phyloP scores from a whole-genome alignment of 2,113 vertebrate genomes.

The Scatophagus argus region DNA sequence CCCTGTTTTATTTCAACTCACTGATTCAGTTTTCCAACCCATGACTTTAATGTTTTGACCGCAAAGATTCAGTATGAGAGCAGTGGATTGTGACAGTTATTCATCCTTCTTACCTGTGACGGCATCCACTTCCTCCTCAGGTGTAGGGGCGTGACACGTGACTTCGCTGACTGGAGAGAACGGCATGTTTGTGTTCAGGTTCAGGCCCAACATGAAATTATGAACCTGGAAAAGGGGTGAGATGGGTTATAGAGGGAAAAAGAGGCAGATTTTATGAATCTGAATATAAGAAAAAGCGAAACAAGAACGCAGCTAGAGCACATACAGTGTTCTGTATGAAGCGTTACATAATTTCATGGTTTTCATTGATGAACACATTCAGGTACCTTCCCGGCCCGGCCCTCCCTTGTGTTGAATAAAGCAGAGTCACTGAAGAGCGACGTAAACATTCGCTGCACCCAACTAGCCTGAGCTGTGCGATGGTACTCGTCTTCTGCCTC shows the following conservation, averaged over 20 bases:
- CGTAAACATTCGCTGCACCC: constrained; percentile 94
- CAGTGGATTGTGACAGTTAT: neutral
- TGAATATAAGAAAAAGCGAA: neutral
- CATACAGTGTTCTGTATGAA: neutral
- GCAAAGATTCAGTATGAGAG: neutral
- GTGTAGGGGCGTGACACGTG: constrained; percentile 67
- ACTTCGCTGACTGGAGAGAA: constrained; percentile 84
- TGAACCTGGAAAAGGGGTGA: constrained; percentile 81
- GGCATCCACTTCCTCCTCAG: constrained; percentile 88
- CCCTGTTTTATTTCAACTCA: neutral
- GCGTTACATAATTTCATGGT: neutral
- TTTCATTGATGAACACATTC: neutral
- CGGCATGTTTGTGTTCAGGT: constrained; percentile 90
- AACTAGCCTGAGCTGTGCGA: constrained; percentile 88
- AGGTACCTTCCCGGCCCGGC: constrained; percentile 92
- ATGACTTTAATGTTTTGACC: too few relatives aligned
- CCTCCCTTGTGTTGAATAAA: constrained; percentile 96
- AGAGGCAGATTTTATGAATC: neutral
- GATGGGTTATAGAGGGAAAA: neutral
- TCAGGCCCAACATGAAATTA: constrained; percentile 98
- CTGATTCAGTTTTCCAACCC: neutral
- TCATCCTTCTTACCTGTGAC: constrained; percentile 86
- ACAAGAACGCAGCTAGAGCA: neutral
- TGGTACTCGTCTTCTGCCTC: constrained; percentile 83
- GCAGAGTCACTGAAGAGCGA: constrained; percentile 91